Base-by-base conservation (phyloP, 2,888 invertebrate genomes). In the Catocala nupta region DNA sequence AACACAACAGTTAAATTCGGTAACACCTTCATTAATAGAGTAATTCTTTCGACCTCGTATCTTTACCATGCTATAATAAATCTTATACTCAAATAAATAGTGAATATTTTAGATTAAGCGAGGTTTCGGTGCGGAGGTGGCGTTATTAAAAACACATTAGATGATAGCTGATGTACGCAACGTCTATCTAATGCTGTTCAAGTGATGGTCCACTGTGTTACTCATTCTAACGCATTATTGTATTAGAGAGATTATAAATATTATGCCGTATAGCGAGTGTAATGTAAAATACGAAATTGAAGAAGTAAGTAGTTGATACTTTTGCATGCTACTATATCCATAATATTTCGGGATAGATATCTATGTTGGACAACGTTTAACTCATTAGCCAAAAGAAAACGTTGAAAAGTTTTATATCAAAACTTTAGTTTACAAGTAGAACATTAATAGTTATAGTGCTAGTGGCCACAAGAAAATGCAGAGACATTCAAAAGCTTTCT, bases 1-100 rank as follows among this genome's bases (percentile, higher is more conserved):
- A 85, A 84, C 84, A 86, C 84, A 83, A 85, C 83, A 81, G 81
- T 88, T 90, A 84, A 84, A 85, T 86, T 84, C 69, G 70, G 83
- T 75, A 90, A 90, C 90, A 88, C 88, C 90, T 90, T 86, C 82
- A 90, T 89, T 88, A 88, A 86, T 84, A 81, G 75, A 81, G 73
- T 77, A 76, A 79, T 77, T 75, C 64, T 71, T 70, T 70, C 59
- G 62, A 60, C 60, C 71, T 56, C 44, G 51, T 11, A 45, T 9
- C 9, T 12, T 6, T 34, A 10, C 13, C 42, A 44, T 43, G 39
- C 16, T 10, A 75, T 53, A 61, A 52, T 57, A 13, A 59, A 54
- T 70, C 59, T 39, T 78, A 59, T 48, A 5, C 5, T 8, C 7
- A 34, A 25, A 0, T 3, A 0, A 0, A 5, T 59, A 76, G 13